phyloP scores from a whole-genome alignment of 64 coral and sea anemone species.

The Montipora efflorescens region DNA sequence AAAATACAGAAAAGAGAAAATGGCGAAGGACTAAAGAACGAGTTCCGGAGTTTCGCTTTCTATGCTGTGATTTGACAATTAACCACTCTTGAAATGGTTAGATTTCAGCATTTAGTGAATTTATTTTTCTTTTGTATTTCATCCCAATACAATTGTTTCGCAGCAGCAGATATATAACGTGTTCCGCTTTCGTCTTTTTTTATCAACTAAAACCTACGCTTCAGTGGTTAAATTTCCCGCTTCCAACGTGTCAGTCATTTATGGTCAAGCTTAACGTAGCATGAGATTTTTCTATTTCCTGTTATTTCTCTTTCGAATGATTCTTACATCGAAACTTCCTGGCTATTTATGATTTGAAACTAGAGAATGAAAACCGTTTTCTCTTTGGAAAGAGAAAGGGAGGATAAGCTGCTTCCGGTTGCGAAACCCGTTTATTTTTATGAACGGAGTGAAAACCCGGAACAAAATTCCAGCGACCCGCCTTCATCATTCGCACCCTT shows the following conservation, averaged over 20 bases:
- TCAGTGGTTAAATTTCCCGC: not conserved
- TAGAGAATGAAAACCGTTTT: not conserved
- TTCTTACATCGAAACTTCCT: not conserved
- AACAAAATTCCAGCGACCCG: not conserved
- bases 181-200: not conserved
- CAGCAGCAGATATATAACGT: not conserved
- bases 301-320: constrained; percentile 6
- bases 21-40: not conserved
- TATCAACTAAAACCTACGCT: not conserved
- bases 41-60: not conserved
- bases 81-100: not conserved
- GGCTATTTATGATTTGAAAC: not conserved
- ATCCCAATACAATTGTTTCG: constrained; percentile 11
- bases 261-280: not conserved
- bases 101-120: not conserved
- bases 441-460: not conserved
- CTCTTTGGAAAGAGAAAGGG: constrained; percentile 17
- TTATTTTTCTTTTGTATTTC: constrained; percentile 15
- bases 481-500: too few species aligned
- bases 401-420: not conserved
- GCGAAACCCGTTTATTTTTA: not conserved
- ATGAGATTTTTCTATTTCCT: not conserved
- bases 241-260: not conserved
- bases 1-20: not conserved
- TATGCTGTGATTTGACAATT: not conserved